phyloP scores from a whole-genome alignment of 2,797 vertebrate genomes.

The Pterois miles region DNA sequence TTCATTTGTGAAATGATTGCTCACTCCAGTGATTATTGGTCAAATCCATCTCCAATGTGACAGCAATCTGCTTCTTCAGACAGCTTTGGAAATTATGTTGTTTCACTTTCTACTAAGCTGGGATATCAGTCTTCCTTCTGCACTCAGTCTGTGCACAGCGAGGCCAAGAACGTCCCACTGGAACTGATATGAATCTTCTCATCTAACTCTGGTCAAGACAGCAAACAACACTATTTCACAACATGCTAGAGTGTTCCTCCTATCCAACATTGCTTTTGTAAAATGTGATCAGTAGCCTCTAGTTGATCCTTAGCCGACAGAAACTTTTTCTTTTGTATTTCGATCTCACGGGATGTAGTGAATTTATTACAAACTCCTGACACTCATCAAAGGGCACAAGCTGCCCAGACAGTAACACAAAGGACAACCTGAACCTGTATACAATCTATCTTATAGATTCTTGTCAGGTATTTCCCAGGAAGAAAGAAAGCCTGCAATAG shows the following conservation, averaged over 20 bases:
- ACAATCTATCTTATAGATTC: constrained; percentile 22
- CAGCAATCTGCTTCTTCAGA: constrained; percentile 9
- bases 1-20: background rate
- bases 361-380: constrained; percentile 14
- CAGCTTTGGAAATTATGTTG: constrained; percentile 14
- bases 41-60: background rate
- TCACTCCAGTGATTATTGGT: background rate
- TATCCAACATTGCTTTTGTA: background rate
- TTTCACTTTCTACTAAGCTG: background rate
- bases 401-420: constrained; percentile 6
- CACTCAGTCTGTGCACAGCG: background rate
- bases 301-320: constrained; percentile 1
- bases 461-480: constrained; percentile 11
- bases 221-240: constrained; percentile 9
- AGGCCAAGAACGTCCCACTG: background rate
- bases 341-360: background rate
- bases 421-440: constrained; percentile 8
- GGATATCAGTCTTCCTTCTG: background rate
- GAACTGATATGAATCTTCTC: constrained; percentile 8
- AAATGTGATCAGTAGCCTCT: constrained; percentile 23
- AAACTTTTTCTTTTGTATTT: constrained; percentile 6
- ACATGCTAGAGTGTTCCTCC: background rate
- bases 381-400: constrained; percentile 3
- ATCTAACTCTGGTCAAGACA: constrained; percentile 7
- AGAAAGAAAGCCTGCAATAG: constrained; percentile 31